Evolutionary conservation across 2,113 vertebrate genomes (phyloP).

Genomic region (Cynopterus brachyotis): DNA sequence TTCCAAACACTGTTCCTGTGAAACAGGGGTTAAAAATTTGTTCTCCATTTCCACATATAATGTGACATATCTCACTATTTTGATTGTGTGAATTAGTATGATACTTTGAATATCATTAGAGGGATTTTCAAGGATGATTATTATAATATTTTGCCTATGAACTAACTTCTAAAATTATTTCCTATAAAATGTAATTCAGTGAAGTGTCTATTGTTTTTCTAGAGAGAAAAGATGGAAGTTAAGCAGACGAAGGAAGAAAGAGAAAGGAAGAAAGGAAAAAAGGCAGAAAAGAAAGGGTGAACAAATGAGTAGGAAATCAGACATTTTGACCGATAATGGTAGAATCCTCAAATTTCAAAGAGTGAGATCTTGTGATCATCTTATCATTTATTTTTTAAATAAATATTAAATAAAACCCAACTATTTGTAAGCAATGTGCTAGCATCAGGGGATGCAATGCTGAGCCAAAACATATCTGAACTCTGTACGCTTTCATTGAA

Average conservation of each 20-base stretch:
- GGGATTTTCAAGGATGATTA: background rate
- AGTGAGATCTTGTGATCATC: background rate
- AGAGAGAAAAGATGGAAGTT: fast-evolving
- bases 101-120: background rate
- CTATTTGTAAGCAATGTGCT: background rate
- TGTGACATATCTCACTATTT: background rate
- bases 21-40: background rate
- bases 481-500: background rate
- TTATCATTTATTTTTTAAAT: background rate
- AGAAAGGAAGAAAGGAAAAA: no score
- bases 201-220: background rate
- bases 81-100: background rate
- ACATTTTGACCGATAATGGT: background rate
- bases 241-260: background rate
- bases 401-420: background rate
- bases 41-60: background rate
- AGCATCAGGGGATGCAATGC: background rate
- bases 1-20: background rate
- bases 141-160: background rate
- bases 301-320: background rate
- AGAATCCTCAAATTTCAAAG: background rate
- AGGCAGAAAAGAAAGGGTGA: background rate
- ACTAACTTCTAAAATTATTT: background rate
- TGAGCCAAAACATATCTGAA: background rate
- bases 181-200: background rate